Conservation (phyloP, 1,140 invertebrate species). For the Leptopilina clavipes region DNA sequence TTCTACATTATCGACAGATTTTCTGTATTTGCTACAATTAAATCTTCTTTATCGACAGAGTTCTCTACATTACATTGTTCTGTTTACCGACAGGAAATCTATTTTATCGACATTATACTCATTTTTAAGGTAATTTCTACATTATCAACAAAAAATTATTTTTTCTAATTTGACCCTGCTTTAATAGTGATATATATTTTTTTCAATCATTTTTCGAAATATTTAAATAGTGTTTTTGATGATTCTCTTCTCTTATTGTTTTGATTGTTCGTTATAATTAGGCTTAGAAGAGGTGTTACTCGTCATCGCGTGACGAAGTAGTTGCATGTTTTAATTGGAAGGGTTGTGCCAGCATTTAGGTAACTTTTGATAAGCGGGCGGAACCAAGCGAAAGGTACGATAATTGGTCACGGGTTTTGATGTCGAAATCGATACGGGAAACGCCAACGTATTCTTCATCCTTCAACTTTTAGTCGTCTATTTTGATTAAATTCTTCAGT, state of each 20-base stretch:
- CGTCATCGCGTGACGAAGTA: conserved; percentile 43
- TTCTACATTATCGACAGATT: too few relatives aligned
- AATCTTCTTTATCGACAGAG: not conserved
- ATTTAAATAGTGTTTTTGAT: not conserved
- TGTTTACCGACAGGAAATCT: not conserved
- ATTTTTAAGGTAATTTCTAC: not conserved
- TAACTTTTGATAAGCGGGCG: conserved; percentile 38
- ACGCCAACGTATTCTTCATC: not conserved
- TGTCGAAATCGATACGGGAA: not conserved
- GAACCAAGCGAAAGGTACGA: conserved; percentile 34
- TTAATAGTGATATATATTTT: too few relatives aligned
- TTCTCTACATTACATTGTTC: not conserved
- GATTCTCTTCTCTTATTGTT: not conserved
- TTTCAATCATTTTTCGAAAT: not conserved
- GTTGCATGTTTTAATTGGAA: conserved; percentile 49
- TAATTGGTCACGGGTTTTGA: conserved; percentile 29
- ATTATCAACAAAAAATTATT: not conserved
- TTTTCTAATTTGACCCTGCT: not conserved
- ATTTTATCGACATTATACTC: not conserved
- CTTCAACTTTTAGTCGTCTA: not conserved
- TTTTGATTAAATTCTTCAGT: not conserved
- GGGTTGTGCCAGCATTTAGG: conserved; percentile 35
- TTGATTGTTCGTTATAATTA: conserved; percentile 41
- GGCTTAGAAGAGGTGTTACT: conserved; percentile 38
- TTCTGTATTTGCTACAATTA: too few relatives aligned